Evolutionary conservation across 30 jellyfish, hydroid and myxozoan species (phyloP), one percentile per base, ranked within the genome.

Genomic region (Aurelia sp.): DNA sequence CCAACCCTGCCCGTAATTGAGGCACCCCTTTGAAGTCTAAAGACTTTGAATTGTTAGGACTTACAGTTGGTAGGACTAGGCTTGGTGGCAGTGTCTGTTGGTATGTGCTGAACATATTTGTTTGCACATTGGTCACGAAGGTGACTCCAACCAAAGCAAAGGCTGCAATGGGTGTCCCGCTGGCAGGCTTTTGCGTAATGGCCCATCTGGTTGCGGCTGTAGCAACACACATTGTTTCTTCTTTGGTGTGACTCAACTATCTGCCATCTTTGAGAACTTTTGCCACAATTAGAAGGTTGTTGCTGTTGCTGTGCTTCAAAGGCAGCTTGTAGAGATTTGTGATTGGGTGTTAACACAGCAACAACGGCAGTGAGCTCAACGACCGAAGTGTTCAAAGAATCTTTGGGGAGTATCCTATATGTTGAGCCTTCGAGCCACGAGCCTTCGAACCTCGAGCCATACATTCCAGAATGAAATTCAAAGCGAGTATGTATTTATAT

Each of bases 11-110:
- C 81, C 90, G 3, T 63, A 5, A 44, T 52, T 77, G 78, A 63
- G 78, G 88, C 88, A 77, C 78, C 78, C 88, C 88, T 59, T 58
- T 78, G 89, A 78, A 57, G 89, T 58, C 57, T 78, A 78, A 78
- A 78, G 85, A 51, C 2, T 74, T 48, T n/a, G 73, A 27, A 51
- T 24, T n/a, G n/a, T n/a, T 47, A 74, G 72, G 16, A 22, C 73
- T 52, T 27, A 58, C 63, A 8, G 52, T 65, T 27, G 20, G n/a
- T 31, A 1, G 81, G 51, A 65, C 48, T 27, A 67, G 17, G 17
- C 44, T 31, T 38, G 44, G 63, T 53, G 11, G 44, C 20, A 27
- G 81, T 27, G 81, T 38, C 44, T 17, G 44, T 58, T 70, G 65
- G 81, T 27, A 0, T 1, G 2, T 57, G 20, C 66, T 57, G 66